These are phyloP conservation scores for Sturnira hondurensis DNA, from an alignment of 2,113 vertebrate genomes.

Conservation along the genomic window DNA sequence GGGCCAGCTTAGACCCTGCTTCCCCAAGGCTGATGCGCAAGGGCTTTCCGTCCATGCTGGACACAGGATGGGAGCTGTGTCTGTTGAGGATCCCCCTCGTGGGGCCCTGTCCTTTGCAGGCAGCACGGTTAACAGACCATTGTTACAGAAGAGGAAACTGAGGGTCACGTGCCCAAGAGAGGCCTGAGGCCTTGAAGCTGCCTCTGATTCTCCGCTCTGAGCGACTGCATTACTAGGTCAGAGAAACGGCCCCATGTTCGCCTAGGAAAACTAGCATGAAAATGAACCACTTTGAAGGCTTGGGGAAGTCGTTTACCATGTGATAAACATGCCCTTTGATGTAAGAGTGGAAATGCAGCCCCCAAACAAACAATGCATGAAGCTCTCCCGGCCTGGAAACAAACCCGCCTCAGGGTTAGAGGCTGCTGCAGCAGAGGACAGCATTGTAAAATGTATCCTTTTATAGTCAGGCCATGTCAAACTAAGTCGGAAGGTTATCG, in stretches of 20 bases:
- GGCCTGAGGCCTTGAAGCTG: not conserved
- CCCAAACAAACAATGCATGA: not conserved
- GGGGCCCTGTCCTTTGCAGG: too few species aligned
- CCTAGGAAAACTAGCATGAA: not conserved
- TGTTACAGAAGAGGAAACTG: not conserved
- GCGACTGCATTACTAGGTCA: not conserved
- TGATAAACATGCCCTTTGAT: not conserved
- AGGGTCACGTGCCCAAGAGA: too few species aligned
- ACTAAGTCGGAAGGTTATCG: not conserved
- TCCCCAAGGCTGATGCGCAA: rapidly evolving
- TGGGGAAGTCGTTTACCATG: not conserved
- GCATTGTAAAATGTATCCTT: not conserved
- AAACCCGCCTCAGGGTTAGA: not conserved
- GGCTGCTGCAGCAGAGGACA: not conserved
- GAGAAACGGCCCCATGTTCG: not conserved
- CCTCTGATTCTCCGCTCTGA: not conserved
- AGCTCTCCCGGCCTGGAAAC: not conserved
- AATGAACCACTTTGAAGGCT: not conserved
- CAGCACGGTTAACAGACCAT: not conserved
- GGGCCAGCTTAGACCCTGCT: not conserved
- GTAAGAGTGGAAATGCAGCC: not conserved
- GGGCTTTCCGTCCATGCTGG: not conserved
- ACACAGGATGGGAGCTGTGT: too few species aligned
- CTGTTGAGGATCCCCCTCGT: not conserved
- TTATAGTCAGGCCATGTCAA: not conserved